A percentile compares a stretch with the other conserved stretches of the same genome.
These are phyloP conservation scores for Apotomis turbidana DNA, from an alignment of 2,888 invertebrate species.

Conservation along the genomic window DNA sequence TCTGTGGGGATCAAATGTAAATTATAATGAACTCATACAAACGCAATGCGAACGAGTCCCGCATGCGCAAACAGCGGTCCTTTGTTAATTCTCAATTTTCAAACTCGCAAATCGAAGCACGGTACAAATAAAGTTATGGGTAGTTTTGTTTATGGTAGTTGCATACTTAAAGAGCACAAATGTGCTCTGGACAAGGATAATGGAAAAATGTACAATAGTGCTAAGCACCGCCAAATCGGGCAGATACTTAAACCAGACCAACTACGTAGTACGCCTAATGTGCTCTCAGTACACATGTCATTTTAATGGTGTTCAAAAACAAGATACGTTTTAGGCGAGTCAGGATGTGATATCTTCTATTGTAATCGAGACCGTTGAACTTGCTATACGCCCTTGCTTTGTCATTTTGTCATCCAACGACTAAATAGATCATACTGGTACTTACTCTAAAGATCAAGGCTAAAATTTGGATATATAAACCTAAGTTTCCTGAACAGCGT, in stretches of 20 bases:
- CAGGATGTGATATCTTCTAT: conserved; percentile 54
- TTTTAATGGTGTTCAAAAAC: conserved; percentile 29
- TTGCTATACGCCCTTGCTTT: conserved; percentile 50
- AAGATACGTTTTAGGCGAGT: conserved; percentile 52
- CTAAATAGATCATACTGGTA: conserved; percentile 51
- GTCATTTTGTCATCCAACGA: conserved; percentile 53
- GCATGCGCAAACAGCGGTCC: conserved; percentile 73
- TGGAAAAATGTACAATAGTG: conserved; percentile 11
- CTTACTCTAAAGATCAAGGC: conserved; percentile 65
- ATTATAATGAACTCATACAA: conserved; percentile 74
- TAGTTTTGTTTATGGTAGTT: conserved; percentile 36
- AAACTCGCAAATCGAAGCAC: conserved; percentile 51
- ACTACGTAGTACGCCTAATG: conserved; percentile 18
- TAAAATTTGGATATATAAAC: conserved; percentile 63
- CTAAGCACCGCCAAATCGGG: conserved; percentile 26
- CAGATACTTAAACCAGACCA: conserved; percentile 13
- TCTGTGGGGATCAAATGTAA: conserved; percentile 75
- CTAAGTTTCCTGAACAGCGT: conserved; percentile 44
- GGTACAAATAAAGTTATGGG: conserved; percentile 51
- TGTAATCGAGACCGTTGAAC: conserved; percentile 59
- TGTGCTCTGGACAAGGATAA: conserved; percentile 26
- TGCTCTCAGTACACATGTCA: conserved; percentile 25
- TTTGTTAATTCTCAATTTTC: conserved; percentile 69
- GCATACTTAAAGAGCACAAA: conserved; percentile 14
- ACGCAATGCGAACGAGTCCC: conserved; percentile 65